Base-by-base conservation (phyloP, 2,888 invertebrate species). In the Andricus curvator region DNA sequence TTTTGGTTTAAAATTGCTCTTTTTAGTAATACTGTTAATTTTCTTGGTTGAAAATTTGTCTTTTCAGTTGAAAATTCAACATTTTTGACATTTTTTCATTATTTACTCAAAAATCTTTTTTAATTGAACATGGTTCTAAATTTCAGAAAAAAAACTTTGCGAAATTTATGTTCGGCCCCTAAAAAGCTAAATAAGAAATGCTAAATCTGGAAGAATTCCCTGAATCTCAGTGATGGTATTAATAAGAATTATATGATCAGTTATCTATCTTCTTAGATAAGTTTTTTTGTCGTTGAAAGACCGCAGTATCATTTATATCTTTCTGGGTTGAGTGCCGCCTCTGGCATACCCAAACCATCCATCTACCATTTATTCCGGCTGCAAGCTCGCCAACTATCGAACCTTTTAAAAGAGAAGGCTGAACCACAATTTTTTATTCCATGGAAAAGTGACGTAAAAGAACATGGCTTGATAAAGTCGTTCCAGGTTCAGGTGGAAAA, bases 291-390 rank as follows among this genome's bases (percentile, higher is more conserved):
- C 56, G 11, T 22, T 13, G 56, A 11, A 60, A 22, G 56, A 22
- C 22, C 56, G 22, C 22, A 22, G 51, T 70, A 29, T 51, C 44
- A 48, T 70, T 70, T 51, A 29, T 70, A 25, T 51, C 29, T 70
- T 70, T 70, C 51, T 70, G 29, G 70, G 51, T 51, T 70, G 48
- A 70, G 48, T 70, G 51, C 44, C 44, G 70, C 70, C 70, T 51
- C 70, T 48, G 48, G 70, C 70, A 70, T 70, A n/a, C 51, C 29
- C 51, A 51, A 48, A 33, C 48, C 44, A 70, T 70, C 51, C 25
- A 70, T 70, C 70, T 70, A 20, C 70, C 70, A 70, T 70, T 70
- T 70, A 51, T 70, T 70, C 70, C 29, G 25, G 11, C 44, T 70
- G 70, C 29, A 70, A 60, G 29, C 29, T 70, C 70, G 29, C 51